Evolutionary conservation across 2,113 vertebrate genomes (phyloP).

Genomic region (Polypterus senegalus): DNA sequence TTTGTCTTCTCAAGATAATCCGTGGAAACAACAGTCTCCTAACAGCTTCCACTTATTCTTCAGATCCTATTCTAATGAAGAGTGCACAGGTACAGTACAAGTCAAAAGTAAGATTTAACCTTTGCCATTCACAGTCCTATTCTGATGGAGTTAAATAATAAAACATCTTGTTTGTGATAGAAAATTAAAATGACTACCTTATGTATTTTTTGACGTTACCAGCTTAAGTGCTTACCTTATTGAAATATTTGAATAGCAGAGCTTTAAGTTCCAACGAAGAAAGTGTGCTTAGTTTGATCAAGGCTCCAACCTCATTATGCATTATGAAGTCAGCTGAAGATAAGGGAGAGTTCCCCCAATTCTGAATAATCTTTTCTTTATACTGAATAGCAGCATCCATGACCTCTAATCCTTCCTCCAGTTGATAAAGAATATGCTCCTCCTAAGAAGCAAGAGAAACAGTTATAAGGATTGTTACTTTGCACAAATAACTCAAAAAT

Average conservation of each 20-base stretch:
- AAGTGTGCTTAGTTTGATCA: slow-evolving; percentile 58
- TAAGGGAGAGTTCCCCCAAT: slow-evolving; percentile 47
- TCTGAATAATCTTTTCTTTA: slow-evolving; percentile 60
- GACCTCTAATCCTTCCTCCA: slow-evolving; percentile 76
- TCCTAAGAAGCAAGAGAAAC: slow-evolving; percentile 47
- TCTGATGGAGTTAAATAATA: no score
- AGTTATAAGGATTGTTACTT: not conserved
- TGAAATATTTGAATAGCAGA: slow-evolving; percentile 74
- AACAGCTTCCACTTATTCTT: no score
- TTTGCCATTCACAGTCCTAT: no score
- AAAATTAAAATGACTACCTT: no score
- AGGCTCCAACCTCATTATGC: slow-evolving; percentile 46
- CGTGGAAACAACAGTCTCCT: no score
- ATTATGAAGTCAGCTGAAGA: slow-evolving; percentile 40
- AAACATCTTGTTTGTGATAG: no score
- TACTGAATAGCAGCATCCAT: slow-evolving; percentile 74
- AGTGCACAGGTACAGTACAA: no score
- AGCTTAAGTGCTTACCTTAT: slow-evolving; percentile 50
- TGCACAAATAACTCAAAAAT: no score
- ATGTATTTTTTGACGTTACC: no score
- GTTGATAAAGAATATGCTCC: slow-evolving; percentile 60
- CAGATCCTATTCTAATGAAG: no score
- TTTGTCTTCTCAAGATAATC: no score
- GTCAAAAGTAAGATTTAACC: no score
- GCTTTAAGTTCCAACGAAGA: slow-evolving; percentile 50